Evolutionary conservation across 2,113 vertebrate genomes (phyloP), one percentile per base, ranked within the genome.

Genomic region (Sinocyclocheilus anophthalmus): DNA sequence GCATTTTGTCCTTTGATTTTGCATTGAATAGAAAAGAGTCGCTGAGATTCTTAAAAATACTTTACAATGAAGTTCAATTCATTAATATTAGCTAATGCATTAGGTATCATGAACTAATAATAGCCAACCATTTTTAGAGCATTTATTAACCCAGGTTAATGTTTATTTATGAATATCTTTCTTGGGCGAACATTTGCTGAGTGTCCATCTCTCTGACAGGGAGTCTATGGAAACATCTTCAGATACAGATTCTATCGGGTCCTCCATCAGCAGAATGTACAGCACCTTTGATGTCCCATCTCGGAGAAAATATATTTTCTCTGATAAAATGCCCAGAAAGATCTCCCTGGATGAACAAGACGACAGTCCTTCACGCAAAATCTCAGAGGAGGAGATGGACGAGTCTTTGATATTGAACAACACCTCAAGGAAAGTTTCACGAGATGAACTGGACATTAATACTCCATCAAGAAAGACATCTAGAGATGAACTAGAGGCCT

Each of bases 171-270:
- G 55, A 57, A 57, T 57, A 22, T 57, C 18, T 50, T 76, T 26
- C 24, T 14, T 14, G 10, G 2, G 18, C 13, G 61, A 39, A 33
- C 22, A 53, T 76, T 83, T 3, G 83, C 67, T 20, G 7, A 11
- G 75, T 57, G 67, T 78, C 2, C 53, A 55, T 87, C 26, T 77
- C 22, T 85, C 24, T 91, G 48, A 91, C 30, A 95, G 94, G 89
- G 91, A 94, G 83, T 93, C 92, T 24, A 86, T 90, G 65, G 94
- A 95, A 87, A 90, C 76, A 75, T 89, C 76, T 80, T 83, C 91
- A 11, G 93, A 95, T 76, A 20, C 90, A 59, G 93, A 95, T 1
- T 90, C 90, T 55, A 85, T 89, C 22, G 87, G 91, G 50, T 87
- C 93, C 24, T 22, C 92, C 59, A 83, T 87, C 26, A 84, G 89